Evolutionary conservation across 2,797 vertebrate genomes (phyloP).

Genomic region (Trichosurus vulpecula): DNA sequence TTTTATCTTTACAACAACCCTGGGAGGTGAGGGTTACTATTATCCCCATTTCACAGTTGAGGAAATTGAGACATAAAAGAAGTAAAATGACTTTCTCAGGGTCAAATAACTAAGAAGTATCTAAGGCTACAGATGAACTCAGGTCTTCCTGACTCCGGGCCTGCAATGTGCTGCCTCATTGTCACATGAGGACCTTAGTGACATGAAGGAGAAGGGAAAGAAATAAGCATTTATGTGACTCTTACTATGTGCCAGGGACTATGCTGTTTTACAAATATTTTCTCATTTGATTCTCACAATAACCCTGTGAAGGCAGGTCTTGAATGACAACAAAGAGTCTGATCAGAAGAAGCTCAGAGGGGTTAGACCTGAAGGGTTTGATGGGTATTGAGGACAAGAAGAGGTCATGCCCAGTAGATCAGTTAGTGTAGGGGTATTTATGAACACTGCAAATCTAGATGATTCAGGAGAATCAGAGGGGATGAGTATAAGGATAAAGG

Average conservation of each 20-base stretch:
- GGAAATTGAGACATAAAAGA: not conserved
- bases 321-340: not conserved
- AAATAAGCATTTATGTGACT: not conserved
- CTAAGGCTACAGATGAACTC: not conserved
- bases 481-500: not conserved
- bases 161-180: not conserved
- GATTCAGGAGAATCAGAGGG: not conserved
- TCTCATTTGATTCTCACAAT: not conserved
- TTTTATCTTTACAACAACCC: not conserved
- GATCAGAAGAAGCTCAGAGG: fast-evolving
- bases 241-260: not conserved
- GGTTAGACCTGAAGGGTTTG: not conserved
- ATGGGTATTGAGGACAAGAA: not conserved
- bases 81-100: not conserved
- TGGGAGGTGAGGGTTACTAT: not conserved
- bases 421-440: fast-evolving
- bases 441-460: not conserved
- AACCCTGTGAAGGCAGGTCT: not conserved
- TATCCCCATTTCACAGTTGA: not conserved
- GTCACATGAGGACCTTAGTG: not conserved
- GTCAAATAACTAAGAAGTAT: not conserved
- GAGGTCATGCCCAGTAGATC: too few species aligned
- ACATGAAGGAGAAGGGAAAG: not conserved
- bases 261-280: not conserved
- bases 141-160: not conserved